phyloP scores from a whole-genome alignment of 2,888 invertebrate species.

The Lamellibrachia columna region DNA sequence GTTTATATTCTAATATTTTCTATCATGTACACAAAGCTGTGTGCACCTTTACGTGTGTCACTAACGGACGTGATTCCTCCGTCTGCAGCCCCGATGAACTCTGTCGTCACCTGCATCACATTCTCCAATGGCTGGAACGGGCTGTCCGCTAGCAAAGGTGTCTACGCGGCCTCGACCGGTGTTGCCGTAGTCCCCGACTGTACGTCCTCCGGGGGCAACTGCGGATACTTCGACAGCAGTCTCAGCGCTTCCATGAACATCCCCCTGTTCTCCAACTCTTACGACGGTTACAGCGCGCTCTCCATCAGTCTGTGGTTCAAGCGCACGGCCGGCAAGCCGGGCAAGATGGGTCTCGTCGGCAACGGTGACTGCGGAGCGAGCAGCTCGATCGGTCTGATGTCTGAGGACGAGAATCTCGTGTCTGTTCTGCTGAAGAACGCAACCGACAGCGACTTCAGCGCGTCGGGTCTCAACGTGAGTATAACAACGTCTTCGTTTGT shows the following conservation, averaged over 20 bases:
- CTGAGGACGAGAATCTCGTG: conserved; percentile 13
- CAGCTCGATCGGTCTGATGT: neutral
- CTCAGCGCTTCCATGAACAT: neutral
- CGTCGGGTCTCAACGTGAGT: neutral
- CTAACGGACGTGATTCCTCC: neutral
- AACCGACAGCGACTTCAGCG: neutral
- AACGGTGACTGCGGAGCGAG: neutral
- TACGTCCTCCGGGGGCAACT: conserved; percentile 20
- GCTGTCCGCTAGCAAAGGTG: conserved; percentile 1
- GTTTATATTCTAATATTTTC: neutral
- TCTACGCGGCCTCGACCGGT: neutral
- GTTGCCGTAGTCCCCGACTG: conserved; percentile 13
- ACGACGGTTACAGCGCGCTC: conserved; percentile 13
- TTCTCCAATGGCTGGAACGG: conserved; percentile 16
- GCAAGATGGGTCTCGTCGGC: neutral
- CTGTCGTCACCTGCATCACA: conserved; percentile 21
- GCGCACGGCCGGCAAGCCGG: neutral
- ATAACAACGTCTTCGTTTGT: neutral
- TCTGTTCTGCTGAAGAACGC: neutral
- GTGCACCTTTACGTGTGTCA: neutral
- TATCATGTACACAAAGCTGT: neutral
- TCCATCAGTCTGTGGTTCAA: conserved; percentile 16
- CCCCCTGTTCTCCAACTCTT: conserved; percentile 21
- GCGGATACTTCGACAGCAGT: conserved; percentile 21
- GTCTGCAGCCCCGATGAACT: neutral